Evolutionary conservation across 2,113 vertebrate genomes (phyloP).

Genomic region (Protobothrops flavoviridis): DNA sequence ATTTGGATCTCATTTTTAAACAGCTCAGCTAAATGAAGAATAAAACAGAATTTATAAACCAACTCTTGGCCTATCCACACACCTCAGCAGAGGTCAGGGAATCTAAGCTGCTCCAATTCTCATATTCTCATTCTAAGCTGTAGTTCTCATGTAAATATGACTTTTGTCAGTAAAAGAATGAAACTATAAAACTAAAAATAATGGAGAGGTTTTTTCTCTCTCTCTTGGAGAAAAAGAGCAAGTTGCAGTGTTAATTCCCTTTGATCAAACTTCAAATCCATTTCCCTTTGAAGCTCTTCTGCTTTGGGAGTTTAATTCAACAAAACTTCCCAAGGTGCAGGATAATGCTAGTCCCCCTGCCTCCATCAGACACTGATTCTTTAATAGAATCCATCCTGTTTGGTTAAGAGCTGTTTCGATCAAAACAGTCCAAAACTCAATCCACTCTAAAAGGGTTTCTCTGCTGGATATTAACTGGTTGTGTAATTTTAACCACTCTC

Average conservation of each 20-base stretch:
- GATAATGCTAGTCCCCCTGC: conserved; percentile 32
- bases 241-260: conserved; percentile 11
- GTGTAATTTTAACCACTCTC: conserved; percentile 63
- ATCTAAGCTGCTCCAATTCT: neutral
- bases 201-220: neutral
- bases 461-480: conserved; percentile 47
- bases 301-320: conserved; percentile 40
- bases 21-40: neutral
- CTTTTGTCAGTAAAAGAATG: conserved; percentile 13
- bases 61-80: neutral
- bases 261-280: conserved; percentile 16
- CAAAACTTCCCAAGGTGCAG: conserved; percentile 46
- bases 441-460: conserved; percentile 60
- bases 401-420: conserved; percentile 63
- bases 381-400: conserved; percentile 66
- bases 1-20: neutral
- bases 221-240: conserved; percentile 1
- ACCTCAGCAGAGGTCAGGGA: neutral
- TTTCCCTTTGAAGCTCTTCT: conserved; percentile 29
- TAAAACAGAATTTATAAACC: neutral
- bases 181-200: conserved; percentile 11
- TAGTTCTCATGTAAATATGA: neutral
- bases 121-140: neutral
- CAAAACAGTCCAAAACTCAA: conserved; percentile 59
- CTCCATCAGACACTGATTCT: conserved; percentile 48